These are phyloP conservation scores for Aspidiotus destructor DNA, from an alignment of 2,888 invertebrate genomes.

Conservation along the genomic window DNA sequence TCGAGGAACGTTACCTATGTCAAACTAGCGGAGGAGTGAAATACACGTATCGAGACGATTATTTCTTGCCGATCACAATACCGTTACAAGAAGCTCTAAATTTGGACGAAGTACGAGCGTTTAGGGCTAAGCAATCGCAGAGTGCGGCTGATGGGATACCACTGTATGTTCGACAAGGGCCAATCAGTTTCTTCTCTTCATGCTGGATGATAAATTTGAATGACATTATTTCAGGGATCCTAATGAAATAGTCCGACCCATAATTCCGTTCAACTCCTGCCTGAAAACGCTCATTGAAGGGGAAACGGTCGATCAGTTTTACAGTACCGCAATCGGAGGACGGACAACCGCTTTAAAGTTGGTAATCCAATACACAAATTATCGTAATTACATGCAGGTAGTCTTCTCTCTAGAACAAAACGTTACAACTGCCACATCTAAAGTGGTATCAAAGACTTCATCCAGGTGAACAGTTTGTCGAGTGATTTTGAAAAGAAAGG, in stretches of 20 bases:
- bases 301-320: constrained; percentile 82
- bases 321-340: constrained; percentile 74
- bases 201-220: not conserved
- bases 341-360: constrained; percentile 83
- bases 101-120: constrained; percentile 50
- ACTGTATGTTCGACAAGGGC: not conserved
- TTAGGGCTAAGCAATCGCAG: constrained; percentile 45
- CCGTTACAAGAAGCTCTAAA: constrained; percentile 73
- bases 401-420: too few relatives aligned
- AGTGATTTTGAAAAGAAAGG: too few relatives aligned
- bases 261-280: constrained; percentile 73
- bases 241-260: constrained; percentile 64
- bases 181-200: too few relatives aligned
- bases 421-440: too few relatives aligned
- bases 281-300: constrained; percentile 69
- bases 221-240: constrained; percentile 38
- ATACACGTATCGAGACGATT: constrained; percentile 72
- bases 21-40: constrained; percentile 66
- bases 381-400: too few relatives aligned
- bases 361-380: constrained; percentile 38
- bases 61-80: constrained; percentile 75
- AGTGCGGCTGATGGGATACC: constrained; percentile 10
- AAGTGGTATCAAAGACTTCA: too few relatives aligned
- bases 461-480: too few relatives aligned
- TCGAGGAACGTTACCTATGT: constrained; percentile 85